Conservation (phyloP, 2,888 invertebrate species). For the Barypeithes pellucidus region DNA sequence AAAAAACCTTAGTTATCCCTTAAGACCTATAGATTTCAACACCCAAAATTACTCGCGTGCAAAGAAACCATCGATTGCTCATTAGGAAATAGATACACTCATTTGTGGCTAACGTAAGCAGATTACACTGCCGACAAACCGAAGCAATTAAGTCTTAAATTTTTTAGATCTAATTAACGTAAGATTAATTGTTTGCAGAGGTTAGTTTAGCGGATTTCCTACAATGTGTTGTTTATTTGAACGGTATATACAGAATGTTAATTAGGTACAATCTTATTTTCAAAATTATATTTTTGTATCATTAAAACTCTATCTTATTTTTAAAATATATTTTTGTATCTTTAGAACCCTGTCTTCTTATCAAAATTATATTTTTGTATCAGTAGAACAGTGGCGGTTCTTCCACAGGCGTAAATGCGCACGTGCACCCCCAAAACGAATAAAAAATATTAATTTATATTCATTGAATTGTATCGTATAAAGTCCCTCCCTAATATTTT, state of each 20-base stretch:
- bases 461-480: too few relatives aligned
- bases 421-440: too few relatives aligned
- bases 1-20: background rate
- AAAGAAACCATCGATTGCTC: background rate
- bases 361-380: too few relatives aligned
- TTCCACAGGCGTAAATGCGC: too few relatives aligned
- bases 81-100: background rate
- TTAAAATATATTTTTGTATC: too few relatives aligned
- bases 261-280: background rate
- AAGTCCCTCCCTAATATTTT: too few relatives aligned
- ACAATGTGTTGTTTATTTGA: background rate
- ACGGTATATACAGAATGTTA: background rate
- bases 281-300: too few relatives aligned
- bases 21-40: background rate
- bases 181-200: background rate
- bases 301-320: too few relatives aligned
- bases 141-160: background rate
- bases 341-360: too few relatives aligned
- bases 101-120: background rate
- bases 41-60: background rate
- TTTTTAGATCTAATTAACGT: background rate
- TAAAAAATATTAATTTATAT: too few relatives aligned
- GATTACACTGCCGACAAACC: background rate
- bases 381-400: too few relatives aligned
- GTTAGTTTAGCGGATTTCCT: constrained; percentile 5